phyloP scores from a whole-genome alignment of 2,888 invertebrate species.

The Hypomecis punctinalis region DNA sequence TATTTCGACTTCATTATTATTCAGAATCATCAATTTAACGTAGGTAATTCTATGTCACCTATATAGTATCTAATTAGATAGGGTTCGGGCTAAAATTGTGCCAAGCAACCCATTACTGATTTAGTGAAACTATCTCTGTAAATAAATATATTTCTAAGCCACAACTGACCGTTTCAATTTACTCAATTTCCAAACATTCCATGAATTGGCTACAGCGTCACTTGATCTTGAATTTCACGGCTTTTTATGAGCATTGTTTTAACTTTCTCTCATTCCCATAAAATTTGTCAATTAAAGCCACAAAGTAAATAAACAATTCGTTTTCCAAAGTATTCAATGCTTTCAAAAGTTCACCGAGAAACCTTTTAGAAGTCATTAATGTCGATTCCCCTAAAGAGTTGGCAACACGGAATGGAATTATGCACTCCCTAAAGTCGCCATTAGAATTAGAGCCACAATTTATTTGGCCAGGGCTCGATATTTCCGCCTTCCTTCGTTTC shows the following conservation, averaged over 20 bases:
- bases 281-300: slow-evolving; percentile 7
- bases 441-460: slow-evolving; percentile 78
- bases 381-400: slow-evolving; percentile 81
- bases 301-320: slow-evolving; percentile 27
- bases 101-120: no score
- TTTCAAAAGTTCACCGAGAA: slow-evolving; percentile 69
- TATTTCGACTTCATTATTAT: neutral
- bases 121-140: slow-evolving; percentile 30
- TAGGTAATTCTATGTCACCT: slow-evolving; percentile 27
- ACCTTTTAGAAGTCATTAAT: slow-evolving; percentile 81
- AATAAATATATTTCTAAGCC: slow-evolving; percentile 23
- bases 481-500: slow-evolving; percentile 45
- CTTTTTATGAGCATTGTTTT: slow-evolving; percentile 19
- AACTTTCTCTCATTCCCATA: slow-evolving; percentile 21
- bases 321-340: slow-evolving; percentile 58
- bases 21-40: no score
- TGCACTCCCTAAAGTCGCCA: slow-evolving; percentile 78
- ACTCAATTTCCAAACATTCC: slow-evolving; percentile 49
- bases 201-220: slow-evolving; percentile 24
- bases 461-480: slow-evolving; percentile 68
- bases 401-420: slow-evolving; percentile 82
- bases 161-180: slow-evolving; percentile 57
- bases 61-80: slow-evolving; percentile 72
- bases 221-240: slow-evolving; percentile 21
- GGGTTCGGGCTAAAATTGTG: slow-evolving; percentile 45